Evolutionary conservation across 2,888 invertebrate species (phyloP), one percentile per base, ranked within the genome.

Genomic region (Platynereis dumerilii): DNA sequence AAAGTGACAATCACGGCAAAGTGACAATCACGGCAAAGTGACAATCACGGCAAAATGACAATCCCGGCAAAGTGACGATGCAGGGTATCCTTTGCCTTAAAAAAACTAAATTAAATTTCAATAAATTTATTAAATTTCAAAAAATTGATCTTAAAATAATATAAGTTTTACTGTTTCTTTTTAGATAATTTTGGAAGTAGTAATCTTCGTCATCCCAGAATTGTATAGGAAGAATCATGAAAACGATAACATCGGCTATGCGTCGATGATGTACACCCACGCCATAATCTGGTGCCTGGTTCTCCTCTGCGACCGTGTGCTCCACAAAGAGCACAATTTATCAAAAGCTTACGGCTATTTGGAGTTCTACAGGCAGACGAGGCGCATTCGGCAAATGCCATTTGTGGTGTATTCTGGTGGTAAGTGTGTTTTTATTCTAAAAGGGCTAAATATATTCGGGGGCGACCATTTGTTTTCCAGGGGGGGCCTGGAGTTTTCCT

Each of bases 341-440:
- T 78, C 71, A 26, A 68, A 79, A 17, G 72, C 76, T n/a, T 66
- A 69, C 65, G 80, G 80, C 5, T 81, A 81, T 60, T 65, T 80
- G 24, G 76, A 75, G 34, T 81, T 81, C 65, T 79, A 79, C 72
- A 68, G 79, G 29, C 68, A 67, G 58, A 80, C 80, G 2, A 62
- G 74, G 28, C 70, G 77, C 60, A 71, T 79, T 27, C 60, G 78
- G 15, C 67, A 75, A 42, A 60, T 75, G 59, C 78, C 80, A 1
- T 61, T 80, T 5, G 57, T 76, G 10, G 67, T 80, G 27, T 76
- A 74, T 24, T 79, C 79, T 20, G 74, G 71, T 67, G 78, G 80
- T 80, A 57, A 56, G 70, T 59, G 17, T 17, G 24, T 22, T 52
- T n/a, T 52, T n/a, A 54, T 24, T 54, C 27, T 42, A 42, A 17